phyloP scores from a whole-genome alignment of 2,113 vertebrate genomes.

The Baryphthengus martii region DNA sequence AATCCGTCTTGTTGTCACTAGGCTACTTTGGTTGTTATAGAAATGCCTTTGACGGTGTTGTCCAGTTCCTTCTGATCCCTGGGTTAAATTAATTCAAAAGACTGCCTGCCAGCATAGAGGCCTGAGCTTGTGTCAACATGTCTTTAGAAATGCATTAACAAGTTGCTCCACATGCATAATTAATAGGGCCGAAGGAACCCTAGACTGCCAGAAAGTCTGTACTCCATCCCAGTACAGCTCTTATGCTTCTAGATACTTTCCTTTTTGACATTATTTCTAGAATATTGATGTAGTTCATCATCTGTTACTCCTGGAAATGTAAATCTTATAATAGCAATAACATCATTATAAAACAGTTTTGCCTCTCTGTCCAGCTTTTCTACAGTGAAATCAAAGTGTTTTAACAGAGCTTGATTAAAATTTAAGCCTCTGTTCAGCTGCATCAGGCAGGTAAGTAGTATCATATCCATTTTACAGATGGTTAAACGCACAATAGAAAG shows the following conservation, averaged over 20 bases:
- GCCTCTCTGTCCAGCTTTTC: background rate
- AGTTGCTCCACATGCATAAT: constrained; percentile 54
- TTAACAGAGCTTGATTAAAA: constrained; percentile 49
- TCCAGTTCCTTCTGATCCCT: background rate
- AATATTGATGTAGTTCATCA: background rate
- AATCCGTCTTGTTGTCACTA: background rate
- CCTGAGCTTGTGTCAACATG: background rate
- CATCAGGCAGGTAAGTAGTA: constrained; percentile 8
- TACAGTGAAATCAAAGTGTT: background rate
- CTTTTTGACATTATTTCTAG: background rate
- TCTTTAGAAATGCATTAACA: constrained; percentile 51
- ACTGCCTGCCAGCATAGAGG: background rate
- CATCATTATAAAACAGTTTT: background rate
- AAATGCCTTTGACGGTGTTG: background rate
- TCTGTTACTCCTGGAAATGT: background rate
- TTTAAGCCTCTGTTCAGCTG: constrained; percentile 21
- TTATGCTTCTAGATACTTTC: background rate
- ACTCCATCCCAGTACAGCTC: background rate
- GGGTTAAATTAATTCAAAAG: constrained; percentile 1
- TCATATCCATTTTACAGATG: constrained; percentile 46
- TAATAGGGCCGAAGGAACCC: constrained; percentile 11
- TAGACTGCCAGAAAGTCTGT: constrained; percentile 12
- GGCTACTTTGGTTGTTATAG: background rate
- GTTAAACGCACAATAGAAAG: constrained; percentile 37
- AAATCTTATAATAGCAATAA: background rate